These are phyloP conservation scores for Pomatorhinus ruficollis DNA, from an alignment of 2,113 vertebrate genomes.

Conservation along the genomic window DNA sequence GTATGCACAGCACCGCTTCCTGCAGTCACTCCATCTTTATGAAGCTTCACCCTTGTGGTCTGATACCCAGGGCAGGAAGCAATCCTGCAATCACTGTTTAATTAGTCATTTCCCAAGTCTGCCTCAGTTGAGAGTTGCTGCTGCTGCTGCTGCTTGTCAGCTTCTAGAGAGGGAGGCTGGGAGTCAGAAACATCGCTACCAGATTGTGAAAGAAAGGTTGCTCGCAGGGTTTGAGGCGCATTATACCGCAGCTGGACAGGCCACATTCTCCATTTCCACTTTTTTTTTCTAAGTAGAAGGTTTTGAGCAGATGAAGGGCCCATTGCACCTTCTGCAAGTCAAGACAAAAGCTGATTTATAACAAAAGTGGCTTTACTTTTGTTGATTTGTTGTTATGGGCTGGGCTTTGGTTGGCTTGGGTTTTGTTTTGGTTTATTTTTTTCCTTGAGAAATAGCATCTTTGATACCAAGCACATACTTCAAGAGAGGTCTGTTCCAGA, in stretches of 20 bases:
- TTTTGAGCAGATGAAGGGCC: not conserved
- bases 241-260: not conserved
- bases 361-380: not conserved
- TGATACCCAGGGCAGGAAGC: constrained; percentile 54
- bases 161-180: not conserved
- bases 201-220: not conserved
- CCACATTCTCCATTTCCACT: not conserved
- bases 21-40: constrained; percentile 27
- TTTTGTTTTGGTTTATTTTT: not conserved
- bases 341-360: constrained; percentile 21
- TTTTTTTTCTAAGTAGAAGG: not conserved
- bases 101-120: constrained; percentile 64
- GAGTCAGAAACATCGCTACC: not conserved
- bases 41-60: constrained; percentile 58
- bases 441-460: not conserved
- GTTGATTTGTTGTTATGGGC: not conserved
- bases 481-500: not conserved
- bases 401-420: not conserved
- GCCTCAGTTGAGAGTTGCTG: not conserved
- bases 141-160: constrained; percentile 13
- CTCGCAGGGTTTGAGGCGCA: fast-evolving
- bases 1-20: constrained; percentile 31
- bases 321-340: constrained; percentile 1
- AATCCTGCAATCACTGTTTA: constrained; percentile 61
- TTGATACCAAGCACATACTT: not conserved